Base-by-base conservation (phyloP, 2,113 vertebrate species). In the Paraplagusia blochii region DNA sequence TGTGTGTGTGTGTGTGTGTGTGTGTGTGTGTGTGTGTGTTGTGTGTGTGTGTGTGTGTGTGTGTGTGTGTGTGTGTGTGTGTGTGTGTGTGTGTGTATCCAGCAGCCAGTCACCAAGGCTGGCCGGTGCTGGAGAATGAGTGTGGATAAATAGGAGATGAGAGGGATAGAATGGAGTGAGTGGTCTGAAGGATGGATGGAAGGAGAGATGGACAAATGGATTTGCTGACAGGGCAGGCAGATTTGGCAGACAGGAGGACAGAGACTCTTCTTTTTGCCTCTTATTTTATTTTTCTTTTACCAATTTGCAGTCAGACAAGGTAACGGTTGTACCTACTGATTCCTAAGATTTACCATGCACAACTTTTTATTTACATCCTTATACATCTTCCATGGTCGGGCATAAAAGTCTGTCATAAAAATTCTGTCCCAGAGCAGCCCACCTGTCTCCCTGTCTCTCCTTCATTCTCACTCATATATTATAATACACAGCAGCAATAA, bases 141-240 rank as follows among this genome's bases (percentile, higher is more conserved):
- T 40, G 69, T 54, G 29, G 40, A 52, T 51, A 16, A 16, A 45
- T n/a, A 38, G 38, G 40, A 29, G 39, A 39, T n/a, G 44, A 15
- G 22, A 50, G 45, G 35, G 57, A 18, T n/a, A 51, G 49, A 42
- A 10, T 36, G 33, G 48, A 11, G 49, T 7, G n/a, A 50, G 46
- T 34, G 8, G 53, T 52, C 54, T 33, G 59, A 0, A 39, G 19
- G 68, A 62, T 48, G 61, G 47, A 16, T 11, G 9, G 47, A 34
- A 9, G 29, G 47, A n/a, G 16, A 9, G 61, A 45, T 64, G 59
- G 66, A 74, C 48, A 48, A 46, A 14, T 62, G n/a, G 71, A 55
- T 56, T 61, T 80, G 80, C 74, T 84, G 81, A 87, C 83, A 69
- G 46, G 64, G 76, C 69, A 57, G 54, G 68, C 59, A 45, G 66